These are phyloP conservation scores for Gambusia holbrooki DNA, from an alignment of 2,113 vertebrate species.

Conservation along the genomic window DNA sequence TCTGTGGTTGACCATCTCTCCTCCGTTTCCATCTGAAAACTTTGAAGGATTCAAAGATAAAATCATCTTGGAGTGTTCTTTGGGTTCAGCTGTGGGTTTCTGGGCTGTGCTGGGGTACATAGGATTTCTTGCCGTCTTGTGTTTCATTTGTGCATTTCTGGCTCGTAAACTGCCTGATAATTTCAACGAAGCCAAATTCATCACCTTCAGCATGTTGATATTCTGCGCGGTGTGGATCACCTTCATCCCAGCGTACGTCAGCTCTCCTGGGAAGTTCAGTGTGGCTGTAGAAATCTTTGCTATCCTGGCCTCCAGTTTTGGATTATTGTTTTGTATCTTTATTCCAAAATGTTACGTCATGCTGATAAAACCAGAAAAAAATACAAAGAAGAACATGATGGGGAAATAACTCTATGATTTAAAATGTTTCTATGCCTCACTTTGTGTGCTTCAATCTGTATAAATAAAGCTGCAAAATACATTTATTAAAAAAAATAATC, in stretches of 20 bases:
- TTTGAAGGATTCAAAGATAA: conserved; percentile 24
- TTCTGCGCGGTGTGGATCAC: conserved; percentile 80
- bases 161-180: conserved; percentile 77
- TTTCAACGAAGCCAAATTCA: conserved; percentile 81
- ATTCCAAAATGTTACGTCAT: conserved; percentile 79
- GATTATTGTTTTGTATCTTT: conserved; percentile 76
- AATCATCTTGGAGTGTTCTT: conserved; percentile 73
- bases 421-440: no score
- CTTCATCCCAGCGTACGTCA: conserved; percentile 81
- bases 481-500: no score
- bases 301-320: conserved; percentile 79
- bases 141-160: conserved; percentile 78
- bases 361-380: conserved; percentile 75
- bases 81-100: conserved; percentile 73
- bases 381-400: conserved; percentile 54
- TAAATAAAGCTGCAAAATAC: no score
- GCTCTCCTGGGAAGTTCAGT: conserved; percentile 80
- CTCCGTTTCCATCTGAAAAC: conserved; percentile 63
- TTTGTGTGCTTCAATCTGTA: no score
- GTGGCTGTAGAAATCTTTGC: conserved; percentile 83
- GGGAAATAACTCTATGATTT: no score
- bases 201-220: conserved; percentile 83
- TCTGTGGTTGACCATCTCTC: conserved; percentile 68
- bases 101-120: conserved; percentile 77
- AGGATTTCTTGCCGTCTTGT: conserved; percentile 72